Evolutionary conservation across 2,113 vertebrate species (phyloP).

Genomic region (Burhinus bistriatus): DNA sequence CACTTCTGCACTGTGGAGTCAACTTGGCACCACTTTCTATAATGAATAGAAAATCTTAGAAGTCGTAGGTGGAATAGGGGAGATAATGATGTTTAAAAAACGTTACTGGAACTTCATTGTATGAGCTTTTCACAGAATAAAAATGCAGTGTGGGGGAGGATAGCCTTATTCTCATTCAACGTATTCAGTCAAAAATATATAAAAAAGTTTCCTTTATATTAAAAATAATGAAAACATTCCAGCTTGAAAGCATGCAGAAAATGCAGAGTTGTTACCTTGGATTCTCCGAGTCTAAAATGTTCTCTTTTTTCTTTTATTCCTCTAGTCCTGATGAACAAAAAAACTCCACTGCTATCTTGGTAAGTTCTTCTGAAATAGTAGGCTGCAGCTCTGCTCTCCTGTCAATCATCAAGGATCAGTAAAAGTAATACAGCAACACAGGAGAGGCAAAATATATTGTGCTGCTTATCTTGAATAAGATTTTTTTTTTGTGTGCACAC

Average conservation of each 20-base stretch:
- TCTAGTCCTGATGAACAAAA: not conserved
- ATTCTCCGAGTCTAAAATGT: not conserved
- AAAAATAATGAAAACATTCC: slow-evolving; percentile 45
- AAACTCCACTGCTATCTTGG: not conserved
- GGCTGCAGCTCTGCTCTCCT: not conserved
- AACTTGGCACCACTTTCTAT: not conserved
- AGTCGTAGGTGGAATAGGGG: not conserved
- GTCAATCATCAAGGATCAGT: not conserved
- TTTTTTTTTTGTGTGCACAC: not conserved
- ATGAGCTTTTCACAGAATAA: not conserved
- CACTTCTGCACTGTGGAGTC: not conserved
- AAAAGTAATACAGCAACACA: not conserved
- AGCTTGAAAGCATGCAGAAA: not conserved
- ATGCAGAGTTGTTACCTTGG: not conserved
- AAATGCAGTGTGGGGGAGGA: not conserved
- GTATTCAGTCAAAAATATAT: not conserved
- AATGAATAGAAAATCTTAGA: not conserved
- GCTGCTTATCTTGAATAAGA: not conserved
- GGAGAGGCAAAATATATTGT: not conserved
- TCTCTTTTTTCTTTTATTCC: not conserved
- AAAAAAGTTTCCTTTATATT: not conserved
- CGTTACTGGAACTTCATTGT: not conserved
- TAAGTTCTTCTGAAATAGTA: not conserved
- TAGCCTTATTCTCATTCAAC: not conserved
- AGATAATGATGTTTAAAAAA: not conserved